Conservation (phyloP, 2,113 vertebrate species). For the Aplodontia rufa region DNA sequence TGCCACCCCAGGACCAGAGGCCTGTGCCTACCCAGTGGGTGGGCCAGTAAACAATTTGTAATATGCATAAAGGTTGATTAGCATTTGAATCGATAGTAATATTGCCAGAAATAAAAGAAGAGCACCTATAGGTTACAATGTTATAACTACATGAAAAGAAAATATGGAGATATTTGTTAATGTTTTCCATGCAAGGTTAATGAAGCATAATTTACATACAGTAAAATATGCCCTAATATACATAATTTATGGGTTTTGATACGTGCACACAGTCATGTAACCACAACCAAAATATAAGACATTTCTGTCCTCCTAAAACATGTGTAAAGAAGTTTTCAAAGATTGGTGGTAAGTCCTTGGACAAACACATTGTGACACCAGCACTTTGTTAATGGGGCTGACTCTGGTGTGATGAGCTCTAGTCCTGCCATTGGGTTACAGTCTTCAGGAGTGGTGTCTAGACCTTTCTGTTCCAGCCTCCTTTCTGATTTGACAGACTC, state of each 20-base stretch:
- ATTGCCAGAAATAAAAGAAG: background rate
- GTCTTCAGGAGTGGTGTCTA: background rate
- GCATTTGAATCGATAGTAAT: background rate
- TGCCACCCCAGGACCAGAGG: too few species aligned
- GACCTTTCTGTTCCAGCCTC: too few species aligned
- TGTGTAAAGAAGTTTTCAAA: background rate
- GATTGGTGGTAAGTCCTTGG: background rate
- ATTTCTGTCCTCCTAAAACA: background rate
- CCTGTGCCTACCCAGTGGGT: too few species aligned
- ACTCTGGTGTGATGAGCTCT: background rate
- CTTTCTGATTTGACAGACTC: background rate
- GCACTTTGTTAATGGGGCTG: background rate
- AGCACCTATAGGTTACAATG: background rate
- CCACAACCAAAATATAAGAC: background rate
- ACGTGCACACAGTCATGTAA: background rate
- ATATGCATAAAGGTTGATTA: background rate
- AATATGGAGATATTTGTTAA: background rate
- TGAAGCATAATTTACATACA: background rate
- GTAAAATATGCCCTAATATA: background rate
- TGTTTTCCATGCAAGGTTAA: background rate
- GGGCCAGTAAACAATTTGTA: background rate
- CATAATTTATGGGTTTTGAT: slow-evolving; percentile 19
- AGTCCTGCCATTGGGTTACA: background rate
- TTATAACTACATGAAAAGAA: background rate
- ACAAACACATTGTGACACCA: too few species aligned